Base-by-base conservation (phyloP, 2,113 vertebrate species). In the Danionella cerebrum region DNA sequence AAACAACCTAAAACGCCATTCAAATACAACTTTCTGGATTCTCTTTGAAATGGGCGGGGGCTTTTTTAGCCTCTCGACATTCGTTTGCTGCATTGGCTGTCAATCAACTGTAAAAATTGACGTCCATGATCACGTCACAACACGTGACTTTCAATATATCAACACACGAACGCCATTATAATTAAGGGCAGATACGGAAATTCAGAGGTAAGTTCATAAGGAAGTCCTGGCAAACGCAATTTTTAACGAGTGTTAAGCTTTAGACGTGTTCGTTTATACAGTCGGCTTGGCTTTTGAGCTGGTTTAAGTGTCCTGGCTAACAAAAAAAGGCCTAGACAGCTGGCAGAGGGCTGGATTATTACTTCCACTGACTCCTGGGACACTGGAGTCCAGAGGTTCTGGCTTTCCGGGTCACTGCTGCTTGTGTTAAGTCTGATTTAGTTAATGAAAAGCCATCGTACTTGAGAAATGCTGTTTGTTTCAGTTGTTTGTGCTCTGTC, bases 111-210 rank as follows among this genome's bases (percentile, higher is more conserved):
- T 60, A 54, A 13, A 11, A 19, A 10, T 33, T 11, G 54, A 67
- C 65, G 45, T 55, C 41, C 58, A 35, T 13, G 57, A 31, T 18
- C 73, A 51, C 10, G 22, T 21, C 50, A 52, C 55, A 44, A 77
- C 83, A 83, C 76, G 71, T 84, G 83, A 85, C 73, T 48, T 14
- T 25, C 47, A 62, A 72, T 74, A 76, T 78, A 81, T 79, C 69
- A 79, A 76, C 79, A 76, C 69, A 47, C 70, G 33, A 84, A 63
- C 83, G 81, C 84, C 80, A 84, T 78, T 70, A 69, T 25, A 60
- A 47, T 55, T 70, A 69, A 60, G 55, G 67, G 44, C 77, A 47
- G 65, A 55, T 69, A 70, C 73, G 25, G 54, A 44, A 68, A 67
- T 72, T 27, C 69, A 69, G 71, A 84, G 85, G 86, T 87, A 71